Evolutionary conservation across 2,888 invertebrate genomes (phyloP).

Genomic region (Drosophila lacicola): DNA sequence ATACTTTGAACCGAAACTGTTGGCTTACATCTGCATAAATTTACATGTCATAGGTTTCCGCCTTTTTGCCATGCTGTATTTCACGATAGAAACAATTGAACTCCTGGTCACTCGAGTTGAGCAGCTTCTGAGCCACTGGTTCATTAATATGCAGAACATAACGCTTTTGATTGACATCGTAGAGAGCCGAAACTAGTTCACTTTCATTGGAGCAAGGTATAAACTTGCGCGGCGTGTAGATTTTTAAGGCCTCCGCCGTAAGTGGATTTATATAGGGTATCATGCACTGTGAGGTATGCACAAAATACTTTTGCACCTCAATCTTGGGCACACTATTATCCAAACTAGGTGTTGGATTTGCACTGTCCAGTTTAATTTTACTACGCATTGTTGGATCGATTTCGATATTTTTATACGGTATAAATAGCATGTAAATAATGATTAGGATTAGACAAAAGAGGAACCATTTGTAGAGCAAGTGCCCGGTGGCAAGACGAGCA

Average conservation of each 20-base stretch:
- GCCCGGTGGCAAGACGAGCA: constrained; percentile 1
- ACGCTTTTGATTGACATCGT: constrained; percentile 31
- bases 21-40: neutral
- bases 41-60: constrained; percentile 56
- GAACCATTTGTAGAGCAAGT: constrained; percentile 19
- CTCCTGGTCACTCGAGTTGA: constrained; percentile 28
- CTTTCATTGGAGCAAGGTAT: constrained; percentile 54
- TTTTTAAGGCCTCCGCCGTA: constrained; percentile 84
- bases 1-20: too few relatives aligned
- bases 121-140: constrained; percentile 42
- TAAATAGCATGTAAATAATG: neutral
- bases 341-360: neutral
- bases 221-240: constrained; percentile 41
- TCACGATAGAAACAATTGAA: constrained; percentile 78
- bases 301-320: constrained; percentile 41
- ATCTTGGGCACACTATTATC: neutral
- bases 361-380: too few relatives aligned
- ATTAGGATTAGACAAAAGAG: neutral
- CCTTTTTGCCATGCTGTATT: constrained; percentile 50
- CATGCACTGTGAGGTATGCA: constrained; percentile 87
- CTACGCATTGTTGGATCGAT: neutral
- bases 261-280: constrained; percentile 88
- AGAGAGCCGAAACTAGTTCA: constrained; percentile 49
- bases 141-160: constrained; percentile 59
- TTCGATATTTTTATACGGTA: neutral